Conservation (phyloP, 2,113 vertebrate species). For the Pygoscelis adeliae region DNA sequence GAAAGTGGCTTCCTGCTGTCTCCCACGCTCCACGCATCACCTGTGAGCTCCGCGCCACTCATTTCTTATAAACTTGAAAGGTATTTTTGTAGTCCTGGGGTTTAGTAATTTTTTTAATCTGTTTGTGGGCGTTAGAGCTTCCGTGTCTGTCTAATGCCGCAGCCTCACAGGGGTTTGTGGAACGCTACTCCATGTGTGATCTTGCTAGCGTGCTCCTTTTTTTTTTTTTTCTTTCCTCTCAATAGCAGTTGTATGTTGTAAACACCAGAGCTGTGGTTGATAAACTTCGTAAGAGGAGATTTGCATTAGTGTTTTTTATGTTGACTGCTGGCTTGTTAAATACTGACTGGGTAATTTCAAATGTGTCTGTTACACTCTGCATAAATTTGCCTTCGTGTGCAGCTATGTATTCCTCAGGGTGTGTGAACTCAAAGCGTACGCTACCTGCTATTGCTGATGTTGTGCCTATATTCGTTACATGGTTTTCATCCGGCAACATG, state of each 20-base stretch:
- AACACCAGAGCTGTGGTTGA: neutral
- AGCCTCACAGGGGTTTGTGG: neutral
- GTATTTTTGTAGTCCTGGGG: neutral
- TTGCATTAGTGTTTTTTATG: neutral
- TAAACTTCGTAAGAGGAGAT: neutral
- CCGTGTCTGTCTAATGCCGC: neutral
- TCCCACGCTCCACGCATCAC: neutral
- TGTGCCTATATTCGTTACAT: accelerated
- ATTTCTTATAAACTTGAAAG: neutral
- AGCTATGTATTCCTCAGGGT: neutral
- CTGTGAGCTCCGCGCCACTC: neutral
- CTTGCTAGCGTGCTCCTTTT: neutral
- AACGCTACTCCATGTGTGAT: neutral
- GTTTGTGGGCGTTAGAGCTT: neutral
- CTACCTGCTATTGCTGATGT: neutral
- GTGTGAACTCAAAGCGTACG: neutral
- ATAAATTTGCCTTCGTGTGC: neutral
- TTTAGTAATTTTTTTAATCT: neutral
- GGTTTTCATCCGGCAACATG: neutral
- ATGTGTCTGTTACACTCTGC: neutral
- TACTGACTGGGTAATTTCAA: neutral
- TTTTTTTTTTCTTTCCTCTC: neutral
- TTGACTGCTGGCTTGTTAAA: neutral
- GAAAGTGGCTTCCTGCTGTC: neutral
- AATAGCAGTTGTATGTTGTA: neutral